These are phyloP conservation scores for Malurus leucopterus DNA, from an alignment of 2,797 vertebrate species.

Conservation along the genomic window DNA sequence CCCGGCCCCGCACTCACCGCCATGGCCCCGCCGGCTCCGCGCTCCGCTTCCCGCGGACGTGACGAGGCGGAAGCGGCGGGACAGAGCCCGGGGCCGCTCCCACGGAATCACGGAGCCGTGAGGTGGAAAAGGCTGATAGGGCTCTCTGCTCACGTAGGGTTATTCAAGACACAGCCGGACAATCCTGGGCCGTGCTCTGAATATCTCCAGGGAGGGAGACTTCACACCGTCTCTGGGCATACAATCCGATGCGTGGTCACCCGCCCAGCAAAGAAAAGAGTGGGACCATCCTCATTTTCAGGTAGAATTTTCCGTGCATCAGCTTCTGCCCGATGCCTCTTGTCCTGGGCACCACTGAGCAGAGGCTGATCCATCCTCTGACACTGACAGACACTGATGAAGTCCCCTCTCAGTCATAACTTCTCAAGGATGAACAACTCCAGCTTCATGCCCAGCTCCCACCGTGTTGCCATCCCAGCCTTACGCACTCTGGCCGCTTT, in stretches of 20 bases:
- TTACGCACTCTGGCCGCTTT: not conserved
- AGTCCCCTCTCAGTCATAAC: not conserved
- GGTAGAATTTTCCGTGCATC: not conserved
- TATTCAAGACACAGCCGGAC: no score
- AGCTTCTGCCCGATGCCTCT: not conserved
- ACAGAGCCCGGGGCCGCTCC: no score
- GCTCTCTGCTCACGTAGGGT: not conserved
- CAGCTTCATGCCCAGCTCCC: not conserved
- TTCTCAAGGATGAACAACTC: not conserved
- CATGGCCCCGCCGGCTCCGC: conserved; percentile 7
- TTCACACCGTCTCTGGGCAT: not conserved
- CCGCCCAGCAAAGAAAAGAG: not conserved
- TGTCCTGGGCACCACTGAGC: not conserved
- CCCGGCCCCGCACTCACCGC: conserved; percentile 29
- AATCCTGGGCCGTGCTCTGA: no score
- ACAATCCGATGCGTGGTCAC: not conserved
- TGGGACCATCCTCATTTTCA: not conserved
- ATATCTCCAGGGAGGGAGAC: not conserved
- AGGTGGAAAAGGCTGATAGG: accelerated
- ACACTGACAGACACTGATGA: not conserved
- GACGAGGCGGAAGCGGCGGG: not conserved
- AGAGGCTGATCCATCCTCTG: not conserved
- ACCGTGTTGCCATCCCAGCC: accelerated
- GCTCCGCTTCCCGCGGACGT: not conserved
- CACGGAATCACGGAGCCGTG: not conserved